A percentile compares a stretch with the other conserved stretches of the same genome.
phyloP scores from a whole-genome alignment of 2,797 vertebrate genomes.

The Coracias cyanogaster region DNA sequence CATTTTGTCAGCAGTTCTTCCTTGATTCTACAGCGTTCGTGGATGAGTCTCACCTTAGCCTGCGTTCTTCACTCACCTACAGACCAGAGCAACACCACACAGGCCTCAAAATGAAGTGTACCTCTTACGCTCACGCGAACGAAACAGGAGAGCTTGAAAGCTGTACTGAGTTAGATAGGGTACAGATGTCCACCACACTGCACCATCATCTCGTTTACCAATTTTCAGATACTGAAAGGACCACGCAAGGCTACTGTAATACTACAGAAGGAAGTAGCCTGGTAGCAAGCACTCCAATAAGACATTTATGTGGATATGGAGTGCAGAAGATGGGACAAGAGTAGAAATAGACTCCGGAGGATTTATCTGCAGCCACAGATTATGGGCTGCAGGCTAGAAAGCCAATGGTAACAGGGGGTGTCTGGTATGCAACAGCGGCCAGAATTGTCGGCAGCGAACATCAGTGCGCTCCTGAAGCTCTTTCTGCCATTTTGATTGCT shows the following conservation, averaged over 20 bases:
- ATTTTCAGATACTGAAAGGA: background rate
- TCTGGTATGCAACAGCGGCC: background rate
- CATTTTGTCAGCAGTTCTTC: background rate
- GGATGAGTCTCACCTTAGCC: background rate
- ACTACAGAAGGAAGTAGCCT: background rate
- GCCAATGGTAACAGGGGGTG: background rate
- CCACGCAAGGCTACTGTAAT: fast-evolving
- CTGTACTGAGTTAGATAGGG: background rate
- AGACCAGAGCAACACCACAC: background rate
- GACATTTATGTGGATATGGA: background rate
- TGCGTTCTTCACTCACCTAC: background rate
- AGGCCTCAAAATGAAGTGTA: background rate
- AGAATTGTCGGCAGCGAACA: fast-evolving
- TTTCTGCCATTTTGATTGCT: background rate
- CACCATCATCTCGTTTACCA: background rate
- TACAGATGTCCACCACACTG: background rate
- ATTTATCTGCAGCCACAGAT: background rate
- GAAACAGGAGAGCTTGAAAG: background rate
- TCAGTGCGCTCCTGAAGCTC: background rate
- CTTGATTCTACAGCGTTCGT: background rate
- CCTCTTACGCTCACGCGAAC: background rate
- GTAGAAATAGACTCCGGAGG: background rate
- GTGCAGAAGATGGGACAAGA: fast-evolving
- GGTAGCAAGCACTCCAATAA: background rate
- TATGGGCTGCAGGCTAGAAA: background rate